Conservation (phyloP, 2,113 vertebrate species). For the Cricetomys ansorgei region DNA sequence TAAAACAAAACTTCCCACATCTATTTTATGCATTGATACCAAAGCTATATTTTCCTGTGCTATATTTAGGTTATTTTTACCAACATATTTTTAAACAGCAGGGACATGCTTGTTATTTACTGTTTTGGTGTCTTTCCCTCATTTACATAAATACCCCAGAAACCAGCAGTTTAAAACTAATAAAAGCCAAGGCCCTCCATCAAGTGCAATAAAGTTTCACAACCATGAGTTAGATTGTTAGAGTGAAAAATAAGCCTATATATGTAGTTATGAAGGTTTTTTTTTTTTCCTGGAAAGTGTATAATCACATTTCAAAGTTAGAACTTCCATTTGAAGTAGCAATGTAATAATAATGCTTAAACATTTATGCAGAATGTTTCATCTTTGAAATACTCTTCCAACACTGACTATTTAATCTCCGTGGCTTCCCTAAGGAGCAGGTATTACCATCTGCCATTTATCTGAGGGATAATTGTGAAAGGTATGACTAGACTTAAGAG, state of each 20-base stretch:
- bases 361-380: slow-evolving; percentile 74
- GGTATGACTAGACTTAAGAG: neutral
- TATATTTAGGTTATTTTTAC: slow-evolving; percentile 72
- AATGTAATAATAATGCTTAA: slow-evolving; percentile 73
- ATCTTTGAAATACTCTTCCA: slow-evolving; percentile 59
- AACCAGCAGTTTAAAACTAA: slow-evolving; percentile 82
- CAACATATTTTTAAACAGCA: slow-evolving; percentile 82
- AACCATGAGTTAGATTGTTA: slow-evolving; percentile 78
- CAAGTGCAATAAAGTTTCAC: slow-evolving; percentile 81
- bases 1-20: neutral
- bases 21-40: slow-evolving; percentile 21
- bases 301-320: slow-evolving; percentile 83
- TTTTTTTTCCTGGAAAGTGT: slow-evolving; percentile 62
- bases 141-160: slow-evolving; percentile 82
- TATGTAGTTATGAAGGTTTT: slow-evolving; percentile 74
- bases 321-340: slow-evolving; percentile 74
- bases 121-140: slow-evolving; percentile 78
- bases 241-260: slow-evolving; percentile 81
- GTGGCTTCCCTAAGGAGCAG: slow-evolving; percentile 70
- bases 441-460: slow-evolving; percentile 63
- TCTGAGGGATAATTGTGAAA: slow-evolving; percentile 60
- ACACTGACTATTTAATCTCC: slow-evolving; percentile 68
- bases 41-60: slow-evolving; percentile 56
- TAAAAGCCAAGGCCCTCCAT: slow-evolving; percentile 79
- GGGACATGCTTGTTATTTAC: slow-evolving; percentile 80